These are phyloP conservation scores for Ctenopoma kingsleyae DNA, from an alignment of 2,797 vertebrate species.

Conservation along the genomic window DNA sequence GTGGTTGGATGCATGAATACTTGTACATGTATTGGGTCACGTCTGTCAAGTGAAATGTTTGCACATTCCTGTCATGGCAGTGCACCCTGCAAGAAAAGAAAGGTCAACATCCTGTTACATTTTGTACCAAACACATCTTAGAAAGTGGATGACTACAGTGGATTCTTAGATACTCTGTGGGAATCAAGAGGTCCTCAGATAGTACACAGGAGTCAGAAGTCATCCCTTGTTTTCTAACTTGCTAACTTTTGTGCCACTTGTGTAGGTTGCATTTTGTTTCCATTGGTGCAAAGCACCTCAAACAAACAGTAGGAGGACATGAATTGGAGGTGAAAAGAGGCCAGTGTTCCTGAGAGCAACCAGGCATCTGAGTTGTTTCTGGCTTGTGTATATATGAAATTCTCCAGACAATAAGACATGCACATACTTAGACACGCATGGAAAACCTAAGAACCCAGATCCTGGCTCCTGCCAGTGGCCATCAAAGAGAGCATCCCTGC, in stretches of 20 bases:
- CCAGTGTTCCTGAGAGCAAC: conserved; percentile 46
- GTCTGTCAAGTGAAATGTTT: neutral
- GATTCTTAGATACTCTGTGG: conserved; percentile 1
- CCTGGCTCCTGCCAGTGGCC: conserved; percentile 47
- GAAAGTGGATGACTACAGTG: conserved; percentile 6
- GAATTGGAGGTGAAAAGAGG: conserved; percentile 54
- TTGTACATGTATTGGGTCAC: neutral
- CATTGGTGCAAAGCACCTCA: conserved; percentile 49
- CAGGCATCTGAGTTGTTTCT: conserved; percentile 32
- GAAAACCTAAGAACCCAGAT: conserved; percentile 18
- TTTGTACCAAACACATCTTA: conserved; percentile 32
- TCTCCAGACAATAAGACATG: conserved; percentile 44
- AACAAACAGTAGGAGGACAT: conserved; percentile 39
- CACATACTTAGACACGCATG: conserved; percentile 39
- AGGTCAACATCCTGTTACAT: conserved; percentile 10
- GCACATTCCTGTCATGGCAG: neutral
- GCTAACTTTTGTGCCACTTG: neutral
- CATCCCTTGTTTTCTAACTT: conserved; percentile 5
- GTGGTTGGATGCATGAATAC: no score
- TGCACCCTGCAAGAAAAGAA: neutral
- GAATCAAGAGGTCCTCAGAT: conserved; percentile 17
- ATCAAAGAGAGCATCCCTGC: conserved; percentile 55
- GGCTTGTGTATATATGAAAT: conserved; percentile 33
- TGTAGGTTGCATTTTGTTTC: conserved; percentile 29
- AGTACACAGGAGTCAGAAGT: neutral